Base-by-base conservation (phyloP, 2,797 vertebrate genomes). In the Molossus molossus region DNA sequence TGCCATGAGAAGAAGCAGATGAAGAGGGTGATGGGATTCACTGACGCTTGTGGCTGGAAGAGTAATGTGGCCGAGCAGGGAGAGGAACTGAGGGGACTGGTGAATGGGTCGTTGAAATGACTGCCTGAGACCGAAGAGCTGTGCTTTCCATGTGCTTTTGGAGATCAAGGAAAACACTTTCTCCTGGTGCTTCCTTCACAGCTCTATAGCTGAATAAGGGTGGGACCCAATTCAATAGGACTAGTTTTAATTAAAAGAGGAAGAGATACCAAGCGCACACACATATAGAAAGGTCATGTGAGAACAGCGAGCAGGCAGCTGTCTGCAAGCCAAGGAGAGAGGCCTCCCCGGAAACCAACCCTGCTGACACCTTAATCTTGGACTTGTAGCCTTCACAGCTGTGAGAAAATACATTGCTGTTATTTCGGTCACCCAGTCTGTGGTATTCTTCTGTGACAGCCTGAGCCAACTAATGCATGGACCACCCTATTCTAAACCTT, bases 111-210 rank as follows among this genome's bases (percentile, higher is more conserved):
- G 72, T 48, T 40, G 69, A 65, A 57, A 72, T 23, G 55, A 50
- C 11, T 48, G 10, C 23, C 37, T 79, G 60, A 55, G 45, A 57
- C 45, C 37, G 76, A 76, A 87, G 18, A 90, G 65, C 40, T 85
- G 12, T 83, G 21, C 40, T 88, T 88, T 72, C 90, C 48, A 18
- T 20, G 25, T 70, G 62, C 9, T n/a, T 55, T 87, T 70, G 45
- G 73, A 83, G 23, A 62, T 90, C 50, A 76, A 89, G 21, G 55
- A 79, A 69, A 94, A 82, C 20, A 27, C n/a, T 76, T 75, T 85
- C 70, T 67, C 57, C 23, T 75, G 50, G 29, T 45, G 81, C 92
- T 55, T 58, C 81, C 92, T 55, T 58, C 27, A 57, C 64, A 27
- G 77, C 29, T 94, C 75, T 37, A 29, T 8, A 40, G 20, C 62